These are phyloP conservation scores for Sarcophaga rosellei DNA, from an alignment of 2,888 invertebrate genomes.

Conservation along the genomic window DNA sequence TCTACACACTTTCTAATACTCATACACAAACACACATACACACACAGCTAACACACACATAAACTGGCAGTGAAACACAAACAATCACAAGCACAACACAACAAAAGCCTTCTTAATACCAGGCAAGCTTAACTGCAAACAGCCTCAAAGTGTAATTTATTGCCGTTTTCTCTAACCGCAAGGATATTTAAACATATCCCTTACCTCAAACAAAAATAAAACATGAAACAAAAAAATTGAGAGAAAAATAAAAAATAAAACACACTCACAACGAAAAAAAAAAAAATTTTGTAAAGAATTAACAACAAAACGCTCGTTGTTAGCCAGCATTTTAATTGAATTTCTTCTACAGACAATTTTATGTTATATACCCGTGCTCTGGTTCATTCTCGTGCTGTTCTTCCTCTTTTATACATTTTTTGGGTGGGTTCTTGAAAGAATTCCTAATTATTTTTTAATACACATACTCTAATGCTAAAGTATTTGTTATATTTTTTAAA, in stretches of 20 bases:
- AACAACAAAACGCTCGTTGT: constrained; percentile 54
- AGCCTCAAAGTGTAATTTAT: constrained; percentile 67
- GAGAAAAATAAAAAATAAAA: constrained; percentile 4
- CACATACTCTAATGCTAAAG: constrained; percentile 22
- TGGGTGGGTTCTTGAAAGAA: constrained; percentile 58
- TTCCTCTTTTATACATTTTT: constrained; percentile 10
- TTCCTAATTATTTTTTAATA: constrained; percentile 67
- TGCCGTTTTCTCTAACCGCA: constrained; percentile 62
- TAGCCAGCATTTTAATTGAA: constrained; percentile 67
- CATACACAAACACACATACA: constrained; percentile 4
- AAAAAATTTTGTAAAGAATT: constrained; percentile 7
- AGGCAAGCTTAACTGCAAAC: constrained; percentile 62
- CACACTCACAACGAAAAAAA: constrained; percentile 3
- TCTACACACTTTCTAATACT: constrained; percentile 30
- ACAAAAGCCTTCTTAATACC: constrained; percentile 60
- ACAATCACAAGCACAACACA: constrained; percentile 10
- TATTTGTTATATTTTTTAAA: not conserved
- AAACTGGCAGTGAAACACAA: not conserved
- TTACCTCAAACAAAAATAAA: constrained; percentile 38
- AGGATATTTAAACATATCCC: constrained; percentile 65
- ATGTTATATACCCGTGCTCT: no score
- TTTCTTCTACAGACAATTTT: constrained; percentile 57
- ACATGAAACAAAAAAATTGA: not conserved
- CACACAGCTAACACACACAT: not conserved
- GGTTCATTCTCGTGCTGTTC: no score